Evolutionary conservation across 2,888 invertebrate species (phyloP).

Genomic region (Sarcophaga rosellei): DNA sequence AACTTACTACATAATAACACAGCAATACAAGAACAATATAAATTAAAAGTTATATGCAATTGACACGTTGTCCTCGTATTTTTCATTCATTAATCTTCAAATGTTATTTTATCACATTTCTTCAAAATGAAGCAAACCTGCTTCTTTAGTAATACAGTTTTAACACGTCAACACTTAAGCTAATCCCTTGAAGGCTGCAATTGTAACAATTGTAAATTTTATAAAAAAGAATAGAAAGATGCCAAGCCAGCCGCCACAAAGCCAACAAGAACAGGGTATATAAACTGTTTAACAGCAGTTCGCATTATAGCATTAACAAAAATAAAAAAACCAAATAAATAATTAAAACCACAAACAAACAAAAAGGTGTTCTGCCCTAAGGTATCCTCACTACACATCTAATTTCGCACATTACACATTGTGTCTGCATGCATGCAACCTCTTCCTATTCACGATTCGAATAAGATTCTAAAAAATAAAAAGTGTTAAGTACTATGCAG

Average conservation of each 20-base stretch:
- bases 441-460: not conserved
- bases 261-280: constrained; percentile 12
- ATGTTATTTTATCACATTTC: not conserved
- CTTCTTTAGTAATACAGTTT: constrained; percentile 66
- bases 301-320: constrained; percentile 26
- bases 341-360: constrained; percentile 60
- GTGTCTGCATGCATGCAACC: not conserved
- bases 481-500: constrained; percentile 66
- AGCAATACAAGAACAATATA: not conserved
- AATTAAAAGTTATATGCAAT: constrained; percentile 65
- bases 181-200: constrained; percentile 55
- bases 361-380: constrained; percentile 52
- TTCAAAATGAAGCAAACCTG: not conserved
- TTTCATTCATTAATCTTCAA: constrained; percentile 48
- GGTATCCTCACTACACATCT: constrained; percentile 45
- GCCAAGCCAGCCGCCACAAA: constrained; percentile 24
- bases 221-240: constrained; percentile 6
- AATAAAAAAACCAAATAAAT: constrained; percentile 44
- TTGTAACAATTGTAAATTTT: constrained; percentile 59
- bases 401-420: constrained; percentile 6
- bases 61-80: constrained; percentile 62
- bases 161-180: constrained; percentile 38
- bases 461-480: constrained; percentile 21
- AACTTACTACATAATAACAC: not conserved
- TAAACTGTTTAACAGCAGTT: constrained; percentile 29